Conservation (phyloP, 2,797 vertebrate species). For the Siniperca undulata region DNA sequence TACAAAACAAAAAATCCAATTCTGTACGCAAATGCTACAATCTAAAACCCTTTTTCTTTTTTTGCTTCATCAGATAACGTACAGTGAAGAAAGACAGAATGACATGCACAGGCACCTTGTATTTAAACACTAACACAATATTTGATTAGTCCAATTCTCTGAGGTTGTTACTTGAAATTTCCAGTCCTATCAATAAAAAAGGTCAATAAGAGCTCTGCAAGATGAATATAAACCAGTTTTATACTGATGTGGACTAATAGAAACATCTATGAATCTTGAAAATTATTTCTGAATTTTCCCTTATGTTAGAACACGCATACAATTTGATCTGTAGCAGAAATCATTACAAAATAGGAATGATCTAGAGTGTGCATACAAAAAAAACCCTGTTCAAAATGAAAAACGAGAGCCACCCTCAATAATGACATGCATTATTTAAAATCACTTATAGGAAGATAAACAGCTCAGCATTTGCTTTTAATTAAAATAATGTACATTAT, state of each 20-base stretch:
- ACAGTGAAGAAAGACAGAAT: neutral
- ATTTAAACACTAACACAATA: neutral
- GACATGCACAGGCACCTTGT: neutral
- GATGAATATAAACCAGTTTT: constrained; percentile 17
- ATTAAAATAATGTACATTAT: constrained; percentile 20
- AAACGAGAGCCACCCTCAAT: neutral
- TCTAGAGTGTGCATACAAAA: neutral
- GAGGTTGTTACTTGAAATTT: constrained; percentile 8
- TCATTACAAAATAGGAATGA: neutral
- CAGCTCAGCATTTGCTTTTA: constrained; percentile 17
- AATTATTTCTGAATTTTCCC: neutral
- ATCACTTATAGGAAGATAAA: constrained; percentile 20
- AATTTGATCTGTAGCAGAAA: neutral
- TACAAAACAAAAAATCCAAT: neutral
- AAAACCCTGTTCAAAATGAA: neutral
- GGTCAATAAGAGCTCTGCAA: constrained; percentile 23
- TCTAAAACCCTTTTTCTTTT: neutral
- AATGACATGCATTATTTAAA: constrained; percentile 20
- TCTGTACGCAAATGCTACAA: neutral
- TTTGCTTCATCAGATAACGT: neutral
- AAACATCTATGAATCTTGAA: neutral
- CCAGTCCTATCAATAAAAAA: constrained; percentile 8
- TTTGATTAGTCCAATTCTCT: constrained; percentile 10
- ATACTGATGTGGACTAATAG: neutral
- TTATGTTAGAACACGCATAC: neutral